Conservation (phyloP, 2,888 invertebrate genomes). For the Machimus rusticus region DNA sequence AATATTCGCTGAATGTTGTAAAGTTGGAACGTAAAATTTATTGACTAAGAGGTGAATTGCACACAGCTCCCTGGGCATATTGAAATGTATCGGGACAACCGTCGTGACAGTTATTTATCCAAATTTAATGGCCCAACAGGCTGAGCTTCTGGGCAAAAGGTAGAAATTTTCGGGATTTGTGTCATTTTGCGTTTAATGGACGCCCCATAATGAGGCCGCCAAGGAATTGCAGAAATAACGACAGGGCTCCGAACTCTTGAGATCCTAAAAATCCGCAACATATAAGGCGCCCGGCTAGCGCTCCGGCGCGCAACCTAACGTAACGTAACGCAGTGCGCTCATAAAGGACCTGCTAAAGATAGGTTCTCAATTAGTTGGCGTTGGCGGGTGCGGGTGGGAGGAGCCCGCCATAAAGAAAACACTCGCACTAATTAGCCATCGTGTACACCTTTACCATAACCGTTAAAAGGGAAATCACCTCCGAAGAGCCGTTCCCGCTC, state of each 20-base stretch:
- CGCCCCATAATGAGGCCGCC: background rate
- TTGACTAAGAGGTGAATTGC: constrained; percentile 15
- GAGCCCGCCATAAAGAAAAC: background rate
- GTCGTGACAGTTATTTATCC: constrained; percentile 19
- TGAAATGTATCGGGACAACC: background rate
- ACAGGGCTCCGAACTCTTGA: background rate
- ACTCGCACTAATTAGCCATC: constrained; percentile 6
- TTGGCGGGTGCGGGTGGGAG: background rate
- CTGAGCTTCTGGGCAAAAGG: background rate
- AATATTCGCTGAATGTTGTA: constrained; percentile 9
- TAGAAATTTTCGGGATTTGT: background rate
- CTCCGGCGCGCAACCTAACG: background rate
- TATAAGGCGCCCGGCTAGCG: background rate
- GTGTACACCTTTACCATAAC: background rate
- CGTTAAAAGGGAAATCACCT: constrained; percentile 17
- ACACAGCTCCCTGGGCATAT: constrained; percentile 8
- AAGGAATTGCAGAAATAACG: background rate
- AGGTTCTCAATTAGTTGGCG: background rate
- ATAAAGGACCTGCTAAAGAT: background rate
- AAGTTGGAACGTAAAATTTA: constrained; percentile 13
- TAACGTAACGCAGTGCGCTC: background rate
- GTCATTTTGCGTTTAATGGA: background rate
- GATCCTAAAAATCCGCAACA: background rate
- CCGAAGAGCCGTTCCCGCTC: background rate
- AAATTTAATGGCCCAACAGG: constrained; percentile 5